Evolutionary conservation across 2,797 vertebrate species (phyloP).

Genomic region (Pyrocephalus nanus): DNA sequence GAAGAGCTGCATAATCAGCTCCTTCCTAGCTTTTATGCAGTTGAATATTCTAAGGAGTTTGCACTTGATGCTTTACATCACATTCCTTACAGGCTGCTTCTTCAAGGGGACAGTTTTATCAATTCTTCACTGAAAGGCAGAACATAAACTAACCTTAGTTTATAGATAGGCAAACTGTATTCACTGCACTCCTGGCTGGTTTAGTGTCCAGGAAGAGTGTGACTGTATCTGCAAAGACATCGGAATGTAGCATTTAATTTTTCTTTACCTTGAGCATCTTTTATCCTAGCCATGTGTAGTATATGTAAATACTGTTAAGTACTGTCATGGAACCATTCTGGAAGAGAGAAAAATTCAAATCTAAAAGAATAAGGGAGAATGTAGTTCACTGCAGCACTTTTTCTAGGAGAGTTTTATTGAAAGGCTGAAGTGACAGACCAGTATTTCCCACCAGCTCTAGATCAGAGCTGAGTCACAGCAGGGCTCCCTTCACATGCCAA

Average conservation of each 20-base stretch:
- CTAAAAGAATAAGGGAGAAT: not conserved
- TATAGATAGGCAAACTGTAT: not conserved
- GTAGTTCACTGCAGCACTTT: not conserved
- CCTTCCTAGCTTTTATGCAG: not conserved
- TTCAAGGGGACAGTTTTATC: not conserved
- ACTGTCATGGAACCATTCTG: not conserved
- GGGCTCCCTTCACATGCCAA: not conserved
- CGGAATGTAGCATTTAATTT: not conserved
- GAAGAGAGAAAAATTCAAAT: not conserved
- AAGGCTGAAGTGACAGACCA: not conserved
- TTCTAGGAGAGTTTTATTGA: not conserved
- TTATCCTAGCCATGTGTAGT: not conserved
- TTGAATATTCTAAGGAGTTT: not conserved
- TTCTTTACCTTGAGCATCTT: not conserved
- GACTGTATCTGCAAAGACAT: not conserved
- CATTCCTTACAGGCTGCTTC: not conserved
- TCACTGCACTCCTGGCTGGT: not conserved
- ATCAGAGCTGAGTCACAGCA: not conserved
- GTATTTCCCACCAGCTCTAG: not conserved
- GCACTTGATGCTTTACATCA: not conserved
- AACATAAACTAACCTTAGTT: not conserved
- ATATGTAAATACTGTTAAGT: not conserved
- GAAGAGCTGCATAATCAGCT: not conserved
- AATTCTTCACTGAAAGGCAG: not conserved
- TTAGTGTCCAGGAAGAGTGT: not conserved